These are phyloP conservation scores for Latrodectus geometricus DNA, from an alignment of 1,140 invertebrate genomes.

Conservation along the genomic window DNA sequence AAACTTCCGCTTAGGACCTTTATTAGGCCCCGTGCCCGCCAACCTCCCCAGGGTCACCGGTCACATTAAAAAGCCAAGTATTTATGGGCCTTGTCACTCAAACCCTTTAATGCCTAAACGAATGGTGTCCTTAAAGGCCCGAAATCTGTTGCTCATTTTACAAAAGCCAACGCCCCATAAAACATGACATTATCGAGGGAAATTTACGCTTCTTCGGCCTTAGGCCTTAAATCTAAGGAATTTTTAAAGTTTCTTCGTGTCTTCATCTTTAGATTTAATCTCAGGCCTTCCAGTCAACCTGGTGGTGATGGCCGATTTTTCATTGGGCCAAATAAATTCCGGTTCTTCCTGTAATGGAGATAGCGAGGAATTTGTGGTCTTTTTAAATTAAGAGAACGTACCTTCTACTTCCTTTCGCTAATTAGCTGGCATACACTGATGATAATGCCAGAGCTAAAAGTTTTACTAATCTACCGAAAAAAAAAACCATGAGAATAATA, in stretches of 20 bases:
- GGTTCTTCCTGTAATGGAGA: no score
- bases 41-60: neutral
- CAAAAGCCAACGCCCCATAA: slow-evolving; percentile 10
- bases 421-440: no score
- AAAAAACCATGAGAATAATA: no score
- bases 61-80: slow-evolving; percentile 6
- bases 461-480: no score
- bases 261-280: neutral
- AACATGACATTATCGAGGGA: neutral
- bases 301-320: neutral
- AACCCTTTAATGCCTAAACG: slow-evolving; percentile 39
- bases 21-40: slow-evolving; percentile 7
- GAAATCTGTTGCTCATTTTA: slow-evolving; percentile 35
- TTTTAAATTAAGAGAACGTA: no score
- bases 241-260: slow-evolving; percentile 16
- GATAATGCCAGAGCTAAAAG: no score
- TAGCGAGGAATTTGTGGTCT: no score
- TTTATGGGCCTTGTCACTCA: slow-evolving; percentile 46
- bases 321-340: neutral
- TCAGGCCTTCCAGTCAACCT: neutral
- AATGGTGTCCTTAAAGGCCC: slow-evolving; percentile 33
- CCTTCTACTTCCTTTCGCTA: no score
- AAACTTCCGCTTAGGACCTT: slow-evolving; percentile 3
- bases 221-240: slow-evolving; percentile 34
- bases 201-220: slow-evolving; percentile 28